Evolutionary conservation across 1,140 invertebrate species (phyloP), one percentile per base, ranked within the genome.

Genomic region (Dryas iulia): DNA sequence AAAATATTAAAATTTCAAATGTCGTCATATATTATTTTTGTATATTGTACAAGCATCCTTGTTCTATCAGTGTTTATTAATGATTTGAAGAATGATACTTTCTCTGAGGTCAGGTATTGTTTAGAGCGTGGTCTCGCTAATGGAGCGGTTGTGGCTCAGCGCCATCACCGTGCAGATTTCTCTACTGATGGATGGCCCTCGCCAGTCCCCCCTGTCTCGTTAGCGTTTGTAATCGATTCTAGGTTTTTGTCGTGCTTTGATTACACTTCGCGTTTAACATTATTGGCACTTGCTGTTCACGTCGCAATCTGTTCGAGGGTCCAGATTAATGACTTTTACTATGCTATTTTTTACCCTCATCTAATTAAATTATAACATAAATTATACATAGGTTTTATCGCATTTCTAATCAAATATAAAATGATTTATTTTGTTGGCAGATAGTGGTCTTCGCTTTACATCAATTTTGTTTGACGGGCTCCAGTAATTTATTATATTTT

Each of bases 91-190:
- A 47, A 74, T 63, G 72, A 60, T 64, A 80, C 85, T 86, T 89
- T 88, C 84, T 78, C 84, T 72, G 59, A 65, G 81, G 76, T 84
- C 79, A 83, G 69, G 73, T 71, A 83, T 82, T 86, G 77, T 85
- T 81, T 52, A 56, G 62, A 53, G 21, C 31, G 66, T 74, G 68
- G 72, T 74, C 80, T 35, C 60, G 59, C 67, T 65, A 68, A 68
- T 52, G 66, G 66, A 66, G 60, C 72, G 69, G 57, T 69, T 64
- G 81, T 84, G 81, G 82, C 82, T 84, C 82, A 80, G 68, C 67
- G 70, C 64, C 78, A 77, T 82, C 76, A 74, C 53, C 65, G 65
- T 56, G 66, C 70, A 74, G 77, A 81, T 85, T 83, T 88, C 84
- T 83, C 77, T 65, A 24, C 64, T 71, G 77, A 85, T 84, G 71